These are phyloP conservation scores for Nibea albiflora DNA, from an alignment of 2,113 vertebrate genomes.

Conservation along the genomic window DNA sequence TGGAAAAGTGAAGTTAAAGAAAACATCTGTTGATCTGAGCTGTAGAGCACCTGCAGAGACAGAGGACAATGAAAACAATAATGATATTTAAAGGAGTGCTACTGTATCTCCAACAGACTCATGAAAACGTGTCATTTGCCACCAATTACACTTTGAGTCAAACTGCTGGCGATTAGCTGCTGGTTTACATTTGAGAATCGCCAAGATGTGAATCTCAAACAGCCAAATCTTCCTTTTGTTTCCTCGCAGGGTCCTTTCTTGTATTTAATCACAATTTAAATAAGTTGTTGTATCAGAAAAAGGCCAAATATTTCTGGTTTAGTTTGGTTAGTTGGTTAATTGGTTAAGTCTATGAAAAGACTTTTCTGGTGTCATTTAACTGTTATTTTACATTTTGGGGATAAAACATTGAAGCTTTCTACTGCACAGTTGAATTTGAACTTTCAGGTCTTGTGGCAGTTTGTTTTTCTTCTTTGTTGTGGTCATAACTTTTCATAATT, in stretches of 20 bases:
- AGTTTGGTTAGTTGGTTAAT: too few species aligned
- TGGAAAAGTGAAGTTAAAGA: not conserved
- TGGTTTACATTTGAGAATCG: not conserved
- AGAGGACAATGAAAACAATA: too few species aligned
- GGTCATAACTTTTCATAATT: too few species aligned
- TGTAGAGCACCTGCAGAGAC: not conserved
- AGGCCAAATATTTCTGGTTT: not conserved
- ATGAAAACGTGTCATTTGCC: conserved; percentile 5
- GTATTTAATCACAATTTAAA: not conserved
- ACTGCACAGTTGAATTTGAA: not conserved
- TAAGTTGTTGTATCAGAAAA: not conserved
- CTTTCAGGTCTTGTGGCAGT: too few species aligned
- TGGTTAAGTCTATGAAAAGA: too few species aligned
- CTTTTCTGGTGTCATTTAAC: not conserved
- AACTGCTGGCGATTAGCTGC: not conserved
- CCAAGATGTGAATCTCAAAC: not conserved
- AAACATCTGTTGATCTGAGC: too few species aligned
- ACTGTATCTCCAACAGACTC: not conserved
- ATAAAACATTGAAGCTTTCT: not conserved
- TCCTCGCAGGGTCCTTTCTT: not conserved
- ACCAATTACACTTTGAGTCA: not conserved
- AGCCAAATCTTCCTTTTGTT: not conserved
- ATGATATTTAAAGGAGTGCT: not conserved
- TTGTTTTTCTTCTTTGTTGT: too few species aligned
- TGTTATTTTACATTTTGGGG: not conserved